phyloP scores from a whole-genome alignment of 2,888 invertebrate genomes.

The Sceliomorpha sp. region DNA sequence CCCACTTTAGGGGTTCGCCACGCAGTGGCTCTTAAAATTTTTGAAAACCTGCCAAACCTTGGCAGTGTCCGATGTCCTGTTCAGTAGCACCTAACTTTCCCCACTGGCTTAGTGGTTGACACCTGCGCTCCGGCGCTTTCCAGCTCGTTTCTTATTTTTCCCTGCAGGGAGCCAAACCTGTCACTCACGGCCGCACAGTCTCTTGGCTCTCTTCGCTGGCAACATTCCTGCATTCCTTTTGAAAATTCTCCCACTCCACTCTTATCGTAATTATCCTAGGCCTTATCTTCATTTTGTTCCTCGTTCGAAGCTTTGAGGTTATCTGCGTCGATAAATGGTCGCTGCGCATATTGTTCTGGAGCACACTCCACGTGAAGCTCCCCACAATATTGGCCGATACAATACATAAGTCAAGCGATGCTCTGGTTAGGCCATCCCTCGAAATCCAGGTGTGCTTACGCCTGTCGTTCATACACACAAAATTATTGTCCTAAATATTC shows the following conservation, averaged over 20 bases:
- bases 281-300: too few relatives aligned
- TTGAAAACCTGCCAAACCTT: conserved; percentile 4
- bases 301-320: too few relatives aligned
- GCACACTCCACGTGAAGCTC: not conserved
- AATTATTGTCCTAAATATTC: not conserved
- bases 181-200: too few relatives aligned
- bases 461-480: conserved; percentile 18
- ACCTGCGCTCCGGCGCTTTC: not conserved
- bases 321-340: conserved; percentile 14
- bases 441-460: conserved; percentile 7
- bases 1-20: too few relatives aligned
- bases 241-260: not conserved
- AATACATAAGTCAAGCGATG: conserved; percentile 10
- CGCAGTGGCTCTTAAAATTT: conserved; percentile 10
- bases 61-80: conserved; percentile 1
- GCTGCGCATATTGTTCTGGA: conserved; percentile 1
- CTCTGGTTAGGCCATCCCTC: not conserved
- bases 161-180: too few relatives aligned
- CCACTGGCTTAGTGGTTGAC: too few relatives aligned
- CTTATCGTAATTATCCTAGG: not conserved
- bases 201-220: too few relatives aligned
- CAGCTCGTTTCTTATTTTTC: too few relatives aligned
- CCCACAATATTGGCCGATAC: conserved; percentile 3
- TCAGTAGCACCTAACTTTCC: conserved; percentile 7
- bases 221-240: too few relatives aligned